phyloP scores from a whole-genome alignment of 2,888 invertebrate genomes.

The Barypeithes pellucidus region DNA sequence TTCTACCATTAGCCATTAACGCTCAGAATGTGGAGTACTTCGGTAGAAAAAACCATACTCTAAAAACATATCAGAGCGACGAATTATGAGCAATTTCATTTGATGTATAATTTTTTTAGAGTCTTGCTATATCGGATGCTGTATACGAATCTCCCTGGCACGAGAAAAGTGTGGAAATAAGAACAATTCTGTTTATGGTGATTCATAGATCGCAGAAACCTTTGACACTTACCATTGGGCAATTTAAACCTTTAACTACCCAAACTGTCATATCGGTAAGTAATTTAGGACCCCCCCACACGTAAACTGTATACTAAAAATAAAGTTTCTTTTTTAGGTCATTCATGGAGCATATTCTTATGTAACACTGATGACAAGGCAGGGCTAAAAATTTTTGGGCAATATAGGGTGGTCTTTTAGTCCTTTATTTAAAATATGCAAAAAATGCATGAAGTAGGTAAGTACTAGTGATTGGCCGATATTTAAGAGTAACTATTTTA shows the following conservation, averaged over 20 bases:
- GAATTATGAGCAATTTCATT: too few species aligned
- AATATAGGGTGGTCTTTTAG: too few species aligned
- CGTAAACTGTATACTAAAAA: not conserved
- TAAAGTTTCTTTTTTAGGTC: not conserved
- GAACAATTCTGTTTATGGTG: conserved; percentile 4
- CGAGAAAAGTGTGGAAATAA: conserved; percentile 2
- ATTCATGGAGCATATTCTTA: conserved; percentile 27
- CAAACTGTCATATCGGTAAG: conserved; percentile 30
- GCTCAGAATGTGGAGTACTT: too few species aligned
- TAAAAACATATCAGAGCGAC: too few species aligned
- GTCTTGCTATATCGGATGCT: conserved; percentile 28
- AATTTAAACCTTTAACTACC: conserved; percentile 14
- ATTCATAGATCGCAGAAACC: conserved; percentile 26
- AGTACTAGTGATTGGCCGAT: too few species aligned
- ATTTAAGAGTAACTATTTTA: too few species aligned
- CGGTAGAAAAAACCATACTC: too few species aligned
- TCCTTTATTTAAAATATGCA: too few species aligned
- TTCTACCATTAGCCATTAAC: too few species aligned
- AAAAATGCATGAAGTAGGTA: too few species aligned
- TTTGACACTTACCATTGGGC: conserved; percentile 30
- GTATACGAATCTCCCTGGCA: conserved; percentile 26
- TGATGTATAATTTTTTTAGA: conserved; percentile 4
- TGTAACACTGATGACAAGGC: conserved; percentile 20
- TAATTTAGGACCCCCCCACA: not conserved
- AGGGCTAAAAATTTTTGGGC: not conserved